Evolutionary conservation across 2,797 vertebrate species (phyloP), one percentile per base, ranked within the genome.

Genomic region (Enteromius unitaeniatus): DNA sequence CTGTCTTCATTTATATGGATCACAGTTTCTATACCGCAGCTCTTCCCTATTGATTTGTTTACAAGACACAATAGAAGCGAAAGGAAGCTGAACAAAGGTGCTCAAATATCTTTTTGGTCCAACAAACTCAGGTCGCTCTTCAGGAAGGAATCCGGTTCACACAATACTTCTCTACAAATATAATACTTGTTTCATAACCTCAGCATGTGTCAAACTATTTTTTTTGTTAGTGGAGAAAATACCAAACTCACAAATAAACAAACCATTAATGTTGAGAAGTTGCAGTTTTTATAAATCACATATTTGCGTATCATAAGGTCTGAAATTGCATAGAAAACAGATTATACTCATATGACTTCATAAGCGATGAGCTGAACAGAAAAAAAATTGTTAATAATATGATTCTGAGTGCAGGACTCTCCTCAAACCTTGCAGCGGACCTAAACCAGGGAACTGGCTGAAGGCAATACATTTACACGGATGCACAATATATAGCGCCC

Each of bases 41-140:
- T 37, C 37, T 62, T 78, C 55, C 23, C 17, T 78, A 78, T 62
- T 28, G 75, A 78, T 78, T 42, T 62, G 75, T 62, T 62, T 64
- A 42, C 60, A 37, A 78, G 37, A 64, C 55, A 28, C 26, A 23
- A 69, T 45, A 69, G 23, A 10, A 77, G 40, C 55, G 60, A 64
- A 45, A 78, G 37, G 55, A 62, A 45, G 9, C 37, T 62, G 23
- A 60, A 60, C 53, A 75, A 75, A 40, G 34, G 73, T 58, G 21
- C 31, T 40, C 31, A 58, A 75, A 75, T 37, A 58, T 75, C 51
- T 15, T 14, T 75, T 75, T 55, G 74, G 51, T 15, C 51, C 74
- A 77, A 62, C 37, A 62, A 62, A 21, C 23, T 62, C n/a, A 28
- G 3, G 21, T 1, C 51, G 1, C 58, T 76, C n/a, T 26, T 76